phyloP scores from a whole-genome alignment of 1,140 invertebrate genomes.

The Acyrthosiphon pisum region DNA sequence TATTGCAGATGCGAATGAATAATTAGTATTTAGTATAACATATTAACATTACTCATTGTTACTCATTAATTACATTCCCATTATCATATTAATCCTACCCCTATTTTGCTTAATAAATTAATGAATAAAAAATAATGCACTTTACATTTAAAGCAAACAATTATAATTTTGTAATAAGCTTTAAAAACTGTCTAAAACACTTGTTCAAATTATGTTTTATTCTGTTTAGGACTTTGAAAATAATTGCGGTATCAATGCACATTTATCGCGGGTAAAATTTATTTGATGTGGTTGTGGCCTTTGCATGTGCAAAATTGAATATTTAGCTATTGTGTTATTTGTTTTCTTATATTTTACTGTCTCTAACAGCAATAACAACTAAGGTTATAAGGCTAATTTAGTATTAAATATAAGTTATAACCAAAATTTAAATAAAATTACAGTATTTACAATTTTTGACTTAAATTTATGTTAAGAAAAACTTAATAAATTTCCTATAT shows the following conservation, averaged over 20 bases:
- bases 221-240: constrained; percentile 54
- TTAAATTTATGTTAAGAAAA: not conserved
- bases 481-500: not conserved
- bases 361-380: not conserved
- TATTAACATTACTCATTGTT: not conserved
- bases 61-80: not conserved
- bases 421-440: not conserved
- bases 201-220: constrained; percentile 41
- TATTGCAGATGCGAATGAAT: not conserved
- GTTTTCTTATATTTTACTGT: not conserved
- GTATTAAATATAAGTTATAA: not conserved
- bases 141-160: not conserved
- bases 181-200: constrained; percentile 1
- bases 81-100: not conserved
- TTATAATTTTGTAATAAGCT: not conserved
- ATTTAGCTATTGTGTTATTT: not conserved
- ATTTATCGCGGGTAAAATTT: constrained; percentile 38
- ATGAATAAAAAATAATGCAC: not conserved
- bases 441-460: not conserved
- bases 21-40: not conserved
- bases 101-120: not conserved
- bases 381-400: not conserved
- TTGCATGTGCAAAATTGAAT: constrained; percentile 13
- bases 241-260: constrained; percentile 50
- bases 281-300: constrained; percentile 3